A percentile compares a stretch with the other conserved stretches of the same genome.
Evolutionary conservation across 2,797 vertebrate species (phyloP).

Genomic region (Siniperca obscura): DNA sequence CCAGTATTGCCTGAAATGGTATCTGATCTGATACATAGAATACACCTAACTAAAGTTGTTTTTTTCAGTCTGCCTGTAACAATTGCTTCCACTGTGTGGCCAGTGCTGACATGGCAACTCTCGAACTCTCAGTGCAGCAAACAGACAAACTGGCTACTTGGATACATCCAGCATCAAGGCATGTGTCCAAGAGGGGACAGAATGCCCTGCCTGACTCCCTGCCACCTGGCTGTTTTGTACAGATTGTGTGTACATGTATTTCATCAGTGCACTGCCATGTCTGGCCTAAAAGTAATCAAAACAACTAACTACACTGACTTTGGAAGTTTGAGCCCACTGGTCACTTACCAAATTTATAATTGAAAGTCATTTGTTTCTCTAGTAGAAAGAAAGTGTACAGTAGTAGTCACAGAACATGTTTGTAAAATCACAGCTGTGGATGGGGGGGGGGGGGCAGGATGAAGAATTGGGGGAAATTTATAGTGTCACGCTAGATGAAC

Average conservation of each 20-base stretch:
- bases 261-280: neutral
- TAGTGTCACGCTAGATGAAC: neutral
- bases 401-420: neutral
- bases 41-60: conserved; percentile 16
- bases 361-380: neutral
- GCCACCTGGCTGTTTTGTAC: conserved; percentile 27
- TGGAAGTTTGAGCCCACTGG: neutral
- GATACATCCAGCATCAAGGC: conserved; percentile 63
- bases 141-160: conserved; percentile 55
- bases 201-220: conserved; percentile 33
- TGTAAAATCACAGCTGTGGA: neutral
- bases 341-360: neutral
- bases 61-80: conserved; percentile 38
- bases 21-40: conserved; percentile 10
- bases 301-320: neutral
- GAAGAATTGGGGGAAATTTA: neutral
- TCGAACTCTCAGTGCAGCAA: conserved; percentile 62
- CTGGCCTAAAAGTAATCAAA: neutral
- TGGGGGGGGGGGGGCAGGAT: too few species aligned
- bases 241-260: conserved; percentile 17
- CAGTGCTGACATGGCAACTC: conserved; percentile 75
- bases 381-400: neutral
- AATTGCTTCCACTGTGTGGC: conserved; percentile 54
- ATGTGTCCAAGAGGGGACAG: conserved; percentile 61
- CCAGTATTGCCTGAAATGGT: conserved; percentile 13